A percentile compares a stretch with the other conserved stretches of the same genome.
These are phyloP conservation scores for Apodemia hepburni DNA, from an alignment of 2,888 invertebrate genomes.

Conservation along the genomic window DNA sequence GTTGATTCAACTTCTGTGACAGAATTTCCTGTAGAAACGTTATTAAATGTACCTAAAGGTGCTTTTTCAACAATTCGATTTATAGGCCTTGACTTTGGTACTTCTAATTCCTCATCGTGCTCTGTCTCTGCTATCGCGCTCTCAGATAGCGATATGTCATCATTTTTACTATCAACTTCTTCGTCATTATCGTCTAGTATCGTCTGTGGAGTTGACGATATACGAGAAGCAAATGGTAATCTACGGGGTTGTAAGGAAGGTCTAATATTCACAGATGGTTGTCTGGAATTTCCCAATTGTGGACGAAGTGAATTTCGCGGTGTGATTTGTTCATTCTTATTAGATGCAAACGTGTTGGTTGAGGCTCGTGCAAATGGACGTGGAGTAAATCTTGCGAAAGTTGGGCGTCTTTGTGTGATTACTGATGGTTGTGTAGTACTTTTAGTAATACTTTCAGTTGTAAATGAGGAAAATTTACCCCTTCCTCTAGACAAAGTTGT, in stretches of 20 bases:
- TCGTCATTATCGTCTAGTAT: conserved; percentile 44
- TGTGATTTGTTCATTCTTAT: conserved; percentile 37
- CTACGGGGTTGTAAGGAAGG: conserved; percentile 48
- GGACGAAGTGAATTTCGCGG: conserved; percentile 45
- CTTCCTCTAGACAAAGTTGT: conserved; percentile 57
- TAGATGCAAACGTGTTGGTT: conserved; percentile 34
- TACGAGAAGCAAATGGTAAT: conserved; percentile 51
- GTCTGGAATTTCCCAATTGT: conserved; percentile 38
- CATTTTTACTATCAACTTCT: conserved; percentile 53
- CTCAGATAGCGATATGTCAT: conserved; percentile 71
- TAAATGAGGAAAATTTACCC: conserved; percentile 51
- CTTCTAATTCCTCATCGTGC: conserved; percentile 47
- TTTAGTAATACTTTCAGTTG: conserved; percentile 44
- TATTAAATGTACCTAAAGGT: conserved; percentile 39
- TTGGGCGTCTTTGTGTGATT: conserved; percentile 46
- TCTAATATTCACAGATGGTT: conserved; percentile 36
- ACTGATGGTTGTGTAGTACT: conserved; percentile 40
- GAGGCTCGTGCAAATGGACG: conserved; percentile 56
- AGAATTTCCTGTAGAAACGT: conserved; percentile 43
- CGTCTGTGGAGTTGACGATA: conserved; percentile 46
- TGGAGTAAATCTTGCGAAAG: conserved; percentile 64
- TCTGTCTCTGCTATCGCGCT: conserved; percentile 72
- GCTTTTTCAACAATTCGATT: conserved; percentile 46
- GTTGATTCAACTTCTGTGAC: conserved; percentile 40
- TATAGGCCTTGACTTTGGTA: conserved; percentile 40